Evolutionary conservation across 2,888 invertebrate genomes (phyloP), one percentile per base, ranked within the genome.

Genomic region (Noctua fimbriata): DNA sequence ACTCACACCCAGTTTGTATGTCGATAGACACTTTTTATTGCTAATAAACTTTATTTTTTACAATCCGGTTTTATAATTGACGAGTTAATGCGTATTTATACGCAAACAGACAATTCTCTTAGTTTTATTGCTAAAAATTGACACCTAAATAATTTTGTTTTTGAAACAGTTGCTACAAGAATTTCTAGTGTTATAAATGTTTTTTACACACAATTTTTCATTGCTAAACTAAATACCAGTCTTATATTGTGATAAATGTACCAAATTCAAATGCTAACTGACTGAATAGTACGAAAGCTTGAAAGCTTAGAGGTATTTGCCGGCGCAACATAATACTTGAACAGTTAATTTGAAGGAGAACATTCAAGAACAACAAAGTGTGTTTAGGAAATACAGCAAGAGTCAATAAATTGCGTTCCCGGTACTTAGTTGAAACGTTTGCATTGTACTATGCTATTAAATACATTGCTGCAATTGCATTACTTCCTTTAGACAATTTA

Each of bases 391-490:
- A 85, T 81, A 89, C 90, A 88, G 88, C 90, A 89, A 90, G 88
- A 91, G 90, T 92, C 92, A 89, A 93, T 93, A 93, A 93, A 93
- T 92, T 92, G 87, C 87, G 90, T 91, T 91, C 84, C 84, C 87
- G 85, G 90, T 90, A 89, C 90, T 91, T 91, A 92, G 91, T 93
- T 91, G 90, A 90, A 93, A 91, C 90, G 79, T 89, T 93, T 91
- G 91, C 91, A 93, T 91, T 91, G 91, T 91, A 89, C 91, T 89
- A 69, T 79, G 90, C 91, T 90, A 92, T 93, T 92, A 93, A 93
- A 93, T 93, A 93, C 92, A 92, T 92, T 92, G 92, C 90, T 91
- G 91, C 92, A 92, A 93, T 92, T 92, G 91, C 90, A 91, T 67
- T 67, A 93, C 92, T 93, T 93, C 92, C 91, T 89, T 87, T 89